phyloP scores from a whole-genome alignment of 1,140 invertebrate species.

The Argopecten irradians region DNA sequence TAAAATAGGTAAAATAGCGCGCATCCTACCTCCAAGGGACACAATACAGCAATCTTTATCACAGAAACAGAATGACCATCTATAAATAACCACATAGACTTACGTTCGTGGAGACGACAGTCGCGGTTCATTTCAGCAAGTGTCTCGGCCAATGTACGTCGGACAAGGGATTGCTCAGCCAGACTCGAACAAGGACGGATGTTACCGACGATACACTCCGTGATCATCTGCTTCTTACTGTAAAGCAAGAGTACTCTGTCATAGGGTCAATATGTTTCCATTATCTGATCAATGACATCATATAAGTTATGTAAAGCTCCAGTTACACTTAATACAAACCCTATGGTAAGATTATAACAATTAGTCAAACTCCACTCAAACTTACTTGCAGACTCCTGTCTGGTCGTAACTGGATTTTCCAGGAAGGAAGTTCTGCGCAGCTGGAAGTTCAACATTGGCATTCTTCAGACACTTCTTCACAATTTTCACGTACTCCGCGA shows the following conservation, averaged over 20 bases:
- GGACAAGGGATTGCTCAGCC: constrained; percentile 40
- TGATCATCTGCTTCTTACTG: constrained; percentile 40
- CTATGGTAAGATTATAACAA: background rate
- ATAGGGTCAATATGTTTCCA: too few relatives aligned
- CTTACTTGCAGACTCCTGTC: constrained; percentile 47
- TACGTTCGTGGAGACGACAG: constrained; percentile 47
- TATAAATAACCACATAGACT: background rate
- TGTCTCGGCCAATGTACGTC: constrained; percentile 40
- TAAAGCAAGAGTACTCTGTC: background rate
- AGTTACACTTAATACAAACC: background rate
- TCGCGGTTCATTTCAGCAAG: constrained; percentile 43
- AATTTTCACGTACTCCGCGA: constrained; percentile 34
- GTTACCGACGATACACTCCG: constrained; percentile 37
- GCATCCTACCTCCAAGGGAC: too few relatives aligned
- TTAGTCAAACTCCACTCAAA: background rate
- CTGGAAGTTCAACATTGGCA: constrained; percentile 34
- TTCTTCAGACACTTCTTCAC: constrained; percentile 42
- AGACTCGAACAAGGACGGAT: constrained; percentile 27
- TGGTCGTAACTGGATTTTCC: constrained; percentile 39
- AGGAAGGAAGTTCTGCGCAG: constrained; percentile 33
- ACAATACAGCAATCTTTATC: too few relatives aligned
- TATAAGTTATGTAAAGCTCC: too few relatives aligned
- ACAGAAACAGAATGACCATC: too few relatives aligned
- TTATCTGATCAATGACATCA: too few relatives aligned
- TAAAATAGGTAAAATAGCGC: too few relatives aligned